Conservation (phyloP, 2,797 vertebrate species). For the Clarias pachynema region DNA sequence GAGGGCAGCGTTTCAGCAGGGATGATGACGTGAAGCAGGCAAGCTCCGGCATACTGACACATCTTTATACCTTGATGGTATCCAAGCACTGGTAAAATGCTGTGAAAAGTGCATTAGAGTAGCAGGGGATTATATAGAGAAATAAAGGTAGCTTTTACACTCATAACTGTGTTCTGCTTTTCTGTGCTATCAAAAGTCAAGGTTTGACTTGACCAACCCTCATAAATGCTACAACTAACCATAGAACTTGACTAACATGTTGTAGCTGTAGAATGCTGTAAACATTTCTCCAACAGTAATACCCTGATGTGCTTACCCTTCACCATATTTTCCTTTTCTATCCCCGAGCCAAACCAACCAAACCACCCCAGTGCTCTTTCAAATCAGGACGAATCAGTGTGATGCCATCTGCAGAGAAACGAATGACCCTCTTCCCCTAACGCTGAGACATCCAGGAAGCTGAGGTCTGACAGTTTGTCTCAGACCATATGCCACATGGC, state of each 20-base stretch:
- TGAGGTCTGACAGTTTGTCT: slow-evolving; percentile 82
- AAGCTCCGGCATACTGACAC: too few species aligned
- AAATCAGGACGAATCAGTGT: slow-evolving; percentile 76
- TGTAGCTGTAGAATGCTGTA: slow-evolving; percentile 70
- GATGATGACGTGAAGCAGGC: too few species aligned
- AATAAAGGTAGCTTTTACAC: too few species aligned
- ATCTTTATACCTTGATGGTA: too few species aligned
- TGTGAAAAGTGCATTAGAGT: too few species aligned
- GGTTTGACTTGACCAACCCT: too few species aligned
- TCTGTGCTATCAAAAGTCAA: too few species aligned
- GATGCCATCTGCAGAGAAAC: slow-evolving; percentile 75
- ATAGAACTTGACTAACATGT: slow-evolving; percentile 77
- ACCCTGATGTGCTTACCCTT: not conserved
- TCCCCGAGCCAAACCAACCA: slow-evolving; percentile 58
- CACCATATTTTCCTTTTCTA: not conserved
- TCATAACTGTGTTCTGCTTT: too few species aligned
- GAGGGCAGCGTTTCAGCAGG: too few species aligned
- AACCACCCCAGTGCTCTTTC: slow-evolving; percentile 74
- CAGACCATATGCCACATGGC: slow-evolving; percentile 81
- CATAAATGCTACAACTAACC: not conserved
- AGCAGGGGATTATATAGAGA: too few species aligned
- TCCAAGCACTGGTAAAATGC: too few species aligned
- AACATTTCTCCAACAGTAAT: slow-evolving; percentile 76
- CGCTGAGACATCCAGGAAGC: slow-evolving; percentile 62
- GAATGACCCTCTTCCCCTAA: slow-evolving; percentile 68